phyloP scores from a whole-genome alignment of 2,113 vertebrate species.

The Micronisus gabar region DNA sequence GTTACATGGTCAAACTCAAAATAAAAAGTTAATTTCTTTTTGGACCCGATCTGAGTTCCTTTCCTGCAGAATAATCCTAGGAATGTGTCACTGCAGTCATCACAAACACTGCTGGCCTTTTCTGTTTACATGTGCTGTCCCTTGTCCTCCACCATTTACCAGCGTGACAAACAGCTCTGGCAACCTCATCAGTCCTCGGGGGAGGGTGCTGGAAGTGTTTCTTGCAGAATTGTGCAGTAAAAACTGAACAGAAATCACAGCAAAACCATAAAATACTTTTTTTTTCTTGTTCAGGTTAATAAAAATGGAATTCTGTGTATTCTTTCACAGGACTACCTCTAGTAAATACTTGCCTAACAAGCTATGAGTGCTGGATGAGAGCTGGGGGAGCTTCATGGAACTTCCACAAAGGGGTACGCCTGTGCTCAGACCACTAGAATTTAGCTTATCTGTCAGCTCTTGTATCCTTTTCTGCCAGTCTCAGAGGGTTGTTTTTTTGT shows the following conservation, averaged over 20 bases:
- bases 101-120: not conserved
- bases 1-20: fast-evolving
- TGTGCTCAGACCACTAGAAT: not conserved
- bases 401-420: not conserved
- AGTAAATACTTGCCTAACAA: not conserved
- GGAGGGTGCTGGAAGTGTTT: not conserved
- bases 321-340: not conserved
- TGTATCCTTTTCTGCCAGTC: not conserved
- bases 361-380: not conserved
- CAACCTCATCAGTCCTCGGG: fast-evolving
- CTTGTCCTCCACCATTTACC: not conserved
- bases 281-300: not conserved
- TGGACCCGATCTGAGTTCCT: fast-evolving
- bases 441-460: not conserved
- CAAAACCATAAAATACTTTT: not conserved
- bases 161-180: not conserved
- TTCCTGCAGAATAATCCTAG: not conserved
- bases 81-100: not conserved
- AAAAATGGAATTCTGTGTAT: not conserved
- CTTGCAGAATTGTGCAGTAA: not conserved
- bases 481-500: too few species aligned
- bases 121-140: not conserved
- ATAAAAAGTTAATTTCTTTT: not conserved
- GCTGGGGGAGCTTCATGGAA: not conserved
- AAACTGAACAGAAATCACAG: not conserved